phyloP scores from a whole-genome alignment of 2,113 vertebrate genomes.

The Serinus canaria region DNA sequence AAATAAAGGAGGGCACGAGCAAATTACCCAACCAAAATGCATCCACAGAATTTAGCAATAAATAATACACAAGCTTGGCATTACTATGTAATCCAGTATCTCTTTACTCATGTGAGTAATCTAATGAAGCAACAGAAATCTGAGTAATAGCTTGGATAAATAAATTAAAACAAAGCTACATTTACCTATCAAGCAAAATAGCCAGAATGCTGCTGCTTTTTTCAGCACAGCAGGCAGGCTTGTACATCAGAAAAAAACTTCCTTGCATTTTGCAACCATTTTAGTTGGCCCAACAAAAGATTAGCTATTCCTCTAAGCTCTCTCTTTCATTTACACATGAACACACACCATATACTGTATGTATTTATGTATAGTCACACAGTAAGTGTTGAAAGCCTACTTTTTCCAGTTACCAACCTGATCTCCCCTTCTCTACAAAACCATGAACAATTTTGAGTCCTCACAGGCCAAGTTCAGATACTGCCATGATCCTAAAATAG shows the following conservation, averaged over 20 bases:
- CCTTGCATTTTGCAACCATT: background rate
- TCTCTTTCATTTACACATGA: background rate
- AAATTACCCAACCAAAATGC: background rate
- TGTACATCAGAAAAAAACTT: background rate
- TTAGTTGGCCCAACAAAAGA: background rate
- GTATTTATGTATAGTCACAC: background rate
- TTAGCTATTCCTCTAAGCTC: background rate
- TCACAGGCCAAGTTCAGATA: background rate
- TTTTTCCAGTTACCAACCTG: background rate
- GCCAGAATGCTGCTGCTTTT: background rate
- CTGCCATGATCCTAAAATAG: background rate
- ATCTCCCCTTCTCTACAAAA: background rate
- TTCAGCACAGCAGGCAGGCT: background rate
- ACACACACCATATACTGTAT: fast-evolving
- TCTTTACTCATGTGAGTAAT: slow-evolving; percentile 3
- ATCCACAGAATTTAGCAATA: background rate
- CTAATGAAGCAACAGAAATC: background rate
- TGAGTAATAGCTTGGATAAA: background rate
- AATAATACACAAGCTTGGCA: background rate
- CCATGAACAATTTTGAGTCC: background rate
- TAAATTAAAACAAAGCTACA: slow-evolving; percentile 26
- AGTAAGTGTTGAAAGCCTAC: background rate
- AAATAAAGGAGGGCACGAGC: slow-evolving; percentile 6
- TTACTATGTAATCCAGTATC: background rate
- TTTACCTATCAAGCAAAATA: background rate